Evolutionary conservation across 2,113 vertebrate genomes (phyloP), one percentile per base, ranked within the genome.

Genomic region (Sprattus sprattus): DNA sequence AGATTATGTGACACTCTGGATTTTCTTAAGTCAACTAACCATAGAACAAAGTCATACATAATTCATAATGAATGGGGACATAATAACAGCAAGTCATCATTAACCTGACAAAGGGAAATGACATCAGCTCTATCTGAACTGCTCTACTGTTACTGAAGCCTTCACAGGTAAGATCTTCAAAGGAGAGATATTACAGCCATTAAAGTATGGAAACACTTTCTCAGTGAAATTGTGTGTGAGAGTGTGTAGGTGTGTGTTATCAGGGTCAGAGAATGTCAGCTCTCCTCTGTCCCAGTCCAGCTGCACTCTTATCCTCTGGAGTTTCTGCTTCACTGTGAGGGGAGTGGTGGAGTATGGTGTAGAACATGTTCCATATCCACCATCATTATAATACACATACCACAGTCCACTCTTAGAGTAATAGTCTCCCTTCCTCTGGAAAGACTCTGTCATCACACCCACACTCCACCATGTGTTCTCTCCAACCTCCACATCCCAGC

Each of bases 361-460:
- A n/a, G 57, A 1, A 60, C 20, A 20, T 22, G 57, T 18, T 22
- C 11, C 15, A 60, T 60, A 60, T 60, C 4, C 6, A 20, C 57
- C 57, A 1, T 60, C 18, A 60, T 22, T 3, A 60, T 6, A n/a
- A 1, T 20, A 60, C 11, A 60, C 11, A 60, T 20, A 60, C 57
- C 15, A 60, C 11, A 2, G 11, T 4, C 57, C 57, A n/a, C 6
- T 60, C 57, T 22, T 22, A 18, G 15, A 60, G 57, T 3, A 4
- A n/a, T 20, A 60, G 13, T 60, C 20, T 60, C 57, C 57, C 57
- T 60, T 60, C 20, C 57, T 60, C 57, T 60, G 15, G 57, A 60
- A 18, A 60, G 57, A 60, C 57, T 60, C 57, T 60, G 57, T 60
- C 57, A 60, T 60, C 57, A 60, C 57, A 60, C 57, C 57, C 57